Evolutionary conservation across 2,113 vertebrate species (phyloP).

Genomic region (Callipepla squamata): DNA sequence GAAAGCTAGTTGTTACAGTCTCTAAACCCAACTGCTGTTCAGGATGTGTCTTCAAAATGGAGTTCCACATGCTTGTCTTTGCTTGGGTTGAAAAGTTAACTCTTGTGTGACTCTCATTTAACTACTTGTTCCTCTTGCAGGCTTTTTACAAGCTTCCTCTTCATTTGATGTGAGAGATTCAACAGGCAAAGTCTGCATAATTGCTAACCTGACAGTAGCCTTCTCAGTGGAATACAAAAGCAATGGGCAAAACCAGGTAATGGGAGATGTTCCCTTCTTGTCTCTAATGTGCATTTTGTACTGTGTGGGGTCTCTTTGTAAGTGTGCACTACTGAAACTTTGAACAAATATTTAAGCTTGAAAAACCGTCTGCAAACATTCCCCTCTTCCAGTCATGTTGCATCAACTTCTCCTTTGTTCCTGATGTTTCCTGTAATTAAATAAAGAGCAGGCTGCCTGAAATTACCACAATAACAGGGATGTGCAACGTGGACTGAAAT

Average conservation of each 20-base stretch:
- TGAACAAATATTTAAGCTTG: neutral
- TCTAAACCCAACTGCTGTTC: neutral
- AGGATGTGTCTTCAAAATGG: neutral
- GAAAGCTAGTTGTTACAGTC: neutral
- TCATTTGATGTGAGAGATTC: slow-evolving; percentile 84
- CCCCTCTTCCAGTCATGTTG: neutral
- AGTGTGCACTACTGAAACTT: accelerated
- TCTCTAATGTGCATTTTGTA: neutral
- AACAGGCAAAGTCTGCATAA: slow-evolving; percentile 83
- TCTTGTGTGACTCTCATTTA: neutral
- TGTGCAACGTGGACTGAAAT: neutral
- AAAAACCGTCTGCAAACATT: neutral
- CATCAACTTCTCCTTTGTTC: neutral
- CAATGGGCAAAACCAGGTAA: slow-evolving; percentile 53
- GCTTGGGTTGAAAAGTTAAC: neutral
- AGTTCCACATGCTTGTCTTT: neutral
- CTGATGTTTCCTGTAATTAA: neutral
- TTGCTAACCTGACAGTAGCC: slow-evolving; percentile 83
- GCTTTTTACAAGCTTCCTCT: slow-evolving; percentile 68
- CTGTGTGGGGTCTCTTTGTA: neutral
- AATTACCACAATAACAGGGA: neutral
- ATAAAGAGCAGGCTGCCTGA: neutral
- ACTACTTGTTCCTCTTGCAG: slow-evolving; percentile 42
- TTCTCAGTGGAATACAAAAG: slow-evolving; percentile 81
- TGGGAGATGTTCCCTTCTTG: neutral